Conservation (phyloP, 2,888 invertebrate species). For the Sinohyriopsis cumingii region DNA sequence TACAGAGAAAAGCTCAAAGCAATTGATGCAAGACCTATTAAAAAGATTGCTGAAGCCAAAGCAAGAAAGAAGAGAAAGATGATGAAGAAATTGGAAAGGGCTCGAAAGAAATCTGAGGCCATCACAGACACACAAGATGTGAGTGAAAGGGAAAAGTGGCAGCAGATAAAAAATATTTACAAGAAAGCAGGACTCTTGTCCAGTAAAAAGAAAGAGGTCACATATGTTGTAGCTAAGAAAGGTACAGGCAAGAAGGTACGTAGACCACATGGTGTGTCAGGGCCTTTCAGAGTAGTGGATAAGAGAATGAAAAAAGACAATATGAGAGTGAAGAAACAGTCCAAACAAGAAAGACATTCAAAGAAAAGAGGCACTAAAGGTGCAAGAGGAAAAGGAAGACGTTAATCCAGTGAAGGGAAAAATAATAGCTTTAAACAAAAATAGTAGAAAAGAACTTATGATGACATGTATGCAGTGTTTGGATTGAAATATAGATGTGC, state of each 20-base stretch:
- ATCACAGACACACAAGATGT: slow-evolving; percentile 92
- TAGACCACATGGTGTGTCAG: slow-evolving; percentile 91
- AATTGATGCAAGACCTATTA: slow-evolving; percentile 94
- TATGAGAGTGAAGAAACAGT: slow-evolving; percentile 52
- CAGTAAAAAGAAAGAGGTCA: slow-evolving; percentile 87
- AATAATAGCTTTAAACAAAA: too few relatives aligned
- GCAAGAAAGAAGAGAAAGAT: slow-evolving; percentile 96
- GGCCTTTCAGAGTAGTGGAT: slow-evolving; percentile 95
- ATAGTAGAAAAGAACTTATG: too few relatives aligned
- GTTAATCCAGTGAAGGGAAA: neutral
- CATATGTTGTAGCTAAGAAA: slow-evolving; percentile 91
- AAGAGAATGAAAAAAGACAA: slow-evolving; percentile 94
- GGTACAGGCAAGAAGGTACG: slow-evolving; percentile 80
- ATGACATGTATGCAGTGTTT: too few relatives aligned
- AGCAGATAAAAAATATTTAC: slow-evolving; percentile 92
- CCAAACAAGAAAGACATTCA: slow-evolving; percentile 28
- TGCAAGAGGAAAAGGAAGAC: slow-evolving; percentile 3
- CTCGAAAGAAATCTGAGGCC: slow-evolving; percentile 95
- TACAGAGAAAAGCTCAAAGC: slow-evolving; percentile 84
- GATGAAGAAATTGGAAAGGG: slow-evolving; percentile 88
- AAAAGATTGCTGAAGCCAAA: slow-evolving; percentile 98
- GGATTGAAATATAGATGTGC: too few relatives aligned
- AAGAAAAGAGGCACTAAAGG: slow-evolving; percentile 12
- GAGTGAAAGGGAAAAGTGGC: slow-evolving; percentile 92
- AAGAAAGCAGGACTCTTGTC: slow-evolving; percentile 84